phyloP scores from a whole-genome alignment of 1,140 invertebrate genomes.

The Drosophila novamexicana region DNA sequence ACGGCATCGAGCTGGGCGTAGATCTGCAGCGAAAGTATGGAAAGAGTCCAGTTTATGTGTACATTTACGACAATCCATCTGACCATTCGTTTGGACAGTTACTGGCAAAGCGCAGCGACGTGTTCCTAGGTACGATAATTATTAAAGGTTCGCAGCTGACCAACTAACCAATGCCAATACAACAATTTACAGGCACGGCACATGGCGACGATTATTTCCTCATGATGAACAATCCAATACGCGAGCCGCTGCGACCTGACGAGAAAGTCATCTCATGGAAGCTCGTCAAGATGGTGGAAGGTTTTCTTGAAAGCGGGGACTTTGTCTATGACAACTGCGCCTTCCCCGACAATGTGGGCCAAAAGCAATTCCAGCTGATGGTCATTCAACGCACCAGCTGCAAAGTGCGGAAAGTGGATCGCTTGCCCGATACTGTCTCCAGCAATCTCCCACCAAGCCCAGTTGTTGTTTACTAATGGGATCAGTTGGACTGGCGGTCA shows the following conservation, averaged over 20 bases:
- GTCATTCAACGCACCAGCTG: background rate
- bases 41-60: conserved; percentile 40
- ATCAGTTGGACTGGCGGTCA: background rate
- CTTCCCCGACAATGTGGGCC: conserved; percentile 13
- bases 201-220: conserved; percentile 56
- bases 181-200: conserved; percentile 37
- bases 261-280: conserved; percentile 44
- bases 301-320: conserved; percentile 12
- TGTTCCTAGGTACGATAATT: conserved; percentile 36
- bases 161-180: background rate
- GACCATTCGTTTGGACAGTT: conserved; percentile 17
- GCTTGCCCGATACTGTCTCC: conserved; percentile 1
- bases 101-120: conserved; percentile 42
- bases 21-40: conserved; percentile 34
- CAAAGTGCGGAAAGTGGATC: background rate
- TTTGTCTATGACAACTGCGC: conserved; percentile 7
- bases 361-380: conserved; percentile 4
- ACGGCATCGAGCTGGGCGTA: conserved; percentile 31
- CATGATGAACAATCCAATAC: conserved; percentile 25
- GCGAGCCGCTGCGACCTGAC: conserved; percentile 16
- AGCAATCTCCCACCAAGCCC: background rate
- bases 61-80: conserved; percentile 56
- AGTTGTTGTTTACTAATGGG: background rate
- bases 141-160: too few relatives aligned
- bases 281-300: conserved; percentile 46